Percentiles rank a stretch among this genome's conserved stretches.
Evolutionary conservation across 2,888 invertebrate genomes (phyloP).

Genomic region (Euplagia quadripunctaria): DNA sequence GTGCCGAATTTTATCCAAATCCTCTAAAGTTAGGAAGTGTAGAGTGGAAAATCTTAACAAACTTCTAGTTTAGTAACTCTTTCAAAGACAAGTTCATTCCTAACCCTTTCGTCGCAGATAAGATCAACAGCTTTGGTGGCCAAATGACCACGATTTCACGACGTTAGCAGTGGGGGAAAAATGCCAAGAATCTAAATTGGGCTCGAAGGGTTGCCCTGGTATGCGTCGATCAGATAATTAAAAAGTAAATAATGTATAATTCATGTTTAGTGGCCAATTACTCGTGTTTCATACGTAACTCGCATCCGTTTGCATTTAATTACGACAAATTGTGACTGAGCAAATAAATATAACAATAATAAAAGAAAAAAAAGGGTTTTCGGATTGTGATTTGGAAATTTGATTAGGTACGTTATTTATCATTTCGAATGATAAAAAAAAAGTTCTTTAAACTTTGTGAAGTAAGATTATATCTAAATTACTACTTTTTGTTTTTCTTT

Average conservation of each 20-base stretch:
- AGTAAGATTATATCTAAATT: not conserved
- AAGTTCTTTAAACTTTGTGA: not conserved
- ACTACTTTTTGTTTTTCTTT: not conserved
- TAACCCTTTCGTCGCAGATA: constrained; percentile 51
- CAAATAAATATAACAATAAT: not conserved
- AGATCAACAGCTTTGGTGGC: constrained; percentile 57
- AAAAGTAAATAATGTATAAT: constrained; percentile 62
- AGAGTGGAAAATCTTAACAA: too few species aligned
- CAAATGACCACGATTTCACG: constrained; percentile 38
- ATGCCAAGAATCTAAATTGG: constrained; percentile 70
- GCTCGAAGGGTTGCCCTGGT: constrained; percentile 66
- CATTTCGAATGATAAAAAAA: not conserved
- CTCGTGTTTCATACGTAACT: constrained; percentile 34
- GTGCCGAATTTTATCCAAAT: not conserved
- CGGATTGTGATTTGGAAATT: not conserved
- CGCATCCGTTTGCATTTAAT: constrained; percentile 52
- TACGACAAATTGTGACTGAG: constrained; percentile 57
- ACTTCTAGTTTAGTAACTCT: too few species aligned
- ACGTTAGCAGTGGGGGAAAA: constrained; percentile 27
- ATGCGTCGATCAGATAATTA: constrained; percentile 65
- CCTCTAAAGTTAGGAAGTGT: not conserved
- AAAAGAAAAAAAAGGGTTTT: not conserved
- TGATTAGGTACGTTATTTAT: not conserved
- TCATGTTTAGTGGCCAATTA: constrained; percentile 62
- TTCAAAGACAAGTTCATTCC: not conserved